Evolutionary conservation across 2,797 vertebrate genomes (phyloP), one percentile per base, ranked within the genome.

Genomic region (Protonibea diacanthus): DNA sequence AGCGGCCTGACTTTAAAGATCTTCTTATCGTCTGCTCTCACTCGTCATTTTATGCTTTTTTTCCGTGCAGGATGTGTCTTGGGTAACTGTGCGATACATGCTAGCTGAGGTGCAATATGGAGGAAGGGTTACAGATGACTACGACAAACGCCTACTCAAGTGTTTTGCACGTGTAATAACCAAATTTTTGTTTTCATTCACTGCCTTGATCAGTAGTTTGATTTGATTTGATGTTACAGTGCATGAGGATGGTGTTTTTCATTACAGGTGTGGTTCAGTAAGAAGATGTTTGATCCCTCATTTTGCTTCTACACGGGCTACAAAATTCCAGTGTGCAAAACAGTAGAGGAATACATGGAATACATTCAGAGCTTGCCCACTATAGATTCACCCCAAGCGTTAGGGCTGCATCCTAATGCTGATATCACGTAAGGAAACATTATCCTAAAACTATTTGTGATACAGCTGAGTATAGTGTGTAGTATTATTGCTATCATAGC

Each of bases 251-350:
- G 17, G 3, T 86, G 27, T 65, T 74, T 80, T 63, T 56, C 8
- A 14, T 68, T 69, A 65, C 71, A 96, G 96, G 96, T 96, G 58
- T 97, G 96, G 96, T 97, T 97, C 91, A 96, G 87, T 83, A 95
- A 96, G 84, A 95, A 86, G 65, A 96, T 95, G 81, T 95, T 96
- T 86, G 95, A 96, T 17, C 93, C 89, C 0, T 47, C 85, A 3
- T 97, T 97, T 87, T 94, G 91, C 86, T 97, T 96, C 93, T 96
- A 96, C 66, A 93, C 88, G 23, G 95, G 94, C 14, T 97, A 97
- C 90, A 95, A 95, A 90, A 95, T 96, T 59, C 95, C 96, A 1
- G 67, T 94, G 21, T 96, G 96, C 73, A 95, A 95, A 85, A 96
- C 94, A 17, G 33, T 96, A 67, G 95, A 95, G 2, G 93, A 96